Evolutionary conservation across 2,113 vertebrate species (phyloP).

Genomic region (Alethe diademata): DNA sequence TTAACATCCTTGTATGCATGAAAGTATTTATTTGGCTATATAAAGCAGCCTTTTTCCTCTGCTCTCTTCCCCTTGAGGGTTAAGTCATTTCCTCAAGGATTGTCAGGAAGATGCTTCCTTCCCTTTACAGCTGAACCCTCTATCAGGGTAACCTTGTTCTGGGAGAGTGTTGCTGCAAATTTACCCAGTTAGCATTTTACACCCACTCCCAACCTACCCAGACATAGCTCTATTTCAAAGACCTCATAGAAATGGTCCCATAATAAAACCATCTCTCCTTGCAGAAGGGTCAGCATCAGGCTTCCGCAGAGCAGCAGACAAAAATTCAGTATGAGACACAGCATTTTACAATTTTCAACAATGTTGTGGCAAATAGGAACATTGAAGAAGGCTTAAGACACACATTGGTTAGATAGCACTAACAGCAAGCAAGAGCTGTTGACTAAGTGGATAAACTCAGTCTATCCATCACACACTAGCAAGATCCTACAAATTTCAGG

Average conservation of each 20-base stretch:
- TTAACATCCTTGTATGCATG: not conserved
- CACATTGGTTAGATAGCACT: not conserved
- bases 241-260: not conserved
- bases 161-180: not conserved
- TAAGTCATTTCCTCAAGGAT: slow-evolving; percentile 14
- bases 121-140: not conserved
- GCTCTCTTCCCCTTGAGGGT: not conserved
- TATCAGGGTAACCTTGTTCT: not conserved
- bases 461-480: not conserved
- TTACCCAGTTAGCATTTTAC: not conserved
- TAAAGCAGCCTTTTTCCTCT: not conserved
- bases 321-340: not conserved
- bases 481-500: not conserved
- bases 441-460: not conserved
- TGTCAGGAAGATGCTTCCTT: slow-evolving; percentile 45
- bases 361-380: not conserved
- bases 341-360: not conserved
- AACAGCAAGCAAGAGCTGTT: not conserved
- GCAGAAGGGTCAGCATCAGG: not conserved
- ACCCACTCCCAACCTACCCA: not conserved
- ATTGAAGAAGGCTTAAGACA: not conserved
- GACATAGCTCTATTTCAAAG: not conserved
- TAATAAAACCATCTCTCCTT: not conserved
- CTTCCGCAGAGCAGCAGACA: not conserved
- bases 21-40: not conserved